Percentiles rank a stretch among this genome's conserved stretches.
Evolutionary conservation across 2,888 invertebrate species (phyloP).

Genomic region (Thelaira solivaga): DNA sequence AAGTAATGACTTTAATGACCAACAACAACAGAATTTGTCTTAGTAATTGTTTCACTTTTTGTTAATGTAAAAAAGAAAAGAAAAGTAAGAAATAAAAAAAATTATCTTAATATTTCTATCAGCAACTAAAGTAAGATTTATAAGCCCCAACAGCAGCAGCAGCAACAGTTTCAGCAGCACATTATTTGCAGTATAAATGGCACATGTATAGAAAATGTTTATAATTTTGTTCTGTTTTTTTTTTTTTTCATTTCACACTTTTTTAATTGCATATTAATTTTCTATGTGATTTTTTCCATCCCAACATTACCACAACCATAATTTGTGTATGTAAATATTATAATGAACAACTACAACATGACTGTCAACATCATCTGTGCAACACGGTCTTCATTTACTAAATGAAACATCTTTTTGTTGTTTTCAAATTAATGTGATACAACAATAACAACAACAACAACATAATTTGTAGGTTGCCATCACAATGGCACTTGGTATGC

Average conservation of each 20-base stretch:
- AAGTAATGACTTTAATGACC: not conserved
- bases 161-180: not conserved
- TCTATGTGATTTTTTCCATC: conserved; percentile 36
- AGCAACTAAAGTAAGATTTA: not conserved
- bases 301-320: conserved; percentile 1
- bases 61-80: not conserved
- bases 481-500: conserved; percentile 84
- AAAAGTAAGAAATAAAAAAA: conserved; percentile 9
- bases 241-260: not conserved
- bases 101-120: conserved; percentile 57
- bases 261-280: conserved; percentile 51
- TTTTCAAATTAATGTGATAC: not conserved
- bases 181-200: no score
- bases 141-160: not conserved
- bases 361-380: conserved; percentile 21
- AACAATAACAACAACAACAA: not conserved
- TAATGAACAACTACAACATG: not conserved
- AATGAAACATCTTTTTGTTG: conserved; percentile 9
- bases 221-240: not conserved
- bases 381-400: not conserved
- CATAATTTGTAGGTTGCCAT: conserved; percentile 80
- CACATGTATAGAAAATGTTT: not conserved
- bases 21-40: no score
- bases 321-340: no score
- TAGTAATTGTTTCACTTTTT: not conserved